Evolutionary conservation across 1,140 invertebrate species (phyloP).

Genomic region (Periplaneta americana): DNA sequence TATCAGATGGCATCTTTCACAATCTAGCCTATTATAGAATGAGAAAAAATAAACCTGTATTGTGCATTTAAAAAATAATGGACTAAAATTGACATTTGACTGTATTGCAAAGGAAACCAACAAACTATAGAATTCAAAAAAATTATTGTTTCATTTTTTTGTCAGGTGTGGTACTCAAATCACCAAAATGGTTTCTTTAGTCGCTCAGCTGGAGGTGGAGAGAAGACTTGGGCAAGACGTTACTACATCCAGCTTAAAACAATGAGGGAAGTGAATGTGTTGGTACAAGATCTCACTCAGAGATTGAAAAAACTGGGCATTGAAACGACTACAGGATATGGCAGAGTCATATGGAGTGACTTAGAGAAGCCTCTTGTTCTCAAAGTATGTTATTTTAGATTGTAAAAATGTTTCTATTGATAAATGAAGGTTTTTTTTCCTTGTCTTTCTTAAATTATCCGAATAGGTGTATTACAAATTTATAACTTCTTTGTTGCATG

Average conservation of each 20-base stretch:
- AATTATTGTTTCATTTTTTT: background rate
- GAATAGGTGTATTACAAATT: no score
- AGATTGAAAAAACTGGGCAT: slow-evolving; percentile 53
- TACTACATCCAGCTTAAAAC: slow-evolving; percentile 68
- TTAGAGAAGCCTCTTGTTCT: slow-evolving; percentile 50
- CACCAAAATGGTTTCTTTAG: slow-evolving; percentile 33
- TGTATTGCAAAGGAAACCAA: no score
- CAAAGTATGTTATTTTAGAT: slow-evolving; percentile 47
- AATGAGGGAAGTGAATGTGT: slow-evolving; percentile 63
- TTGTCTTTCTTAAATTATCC: no score
- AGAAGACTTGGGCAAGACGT: slow-evolving; percentile 62
- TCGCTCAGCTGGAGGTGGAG: slow-evolving; percentile 32
- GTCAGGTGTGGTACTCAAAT: slow-evolving; percentile 36
- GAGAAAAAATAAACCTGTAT: no score
- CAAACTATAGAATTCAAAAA: no score
- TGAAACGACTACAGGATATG: slow-evolving; percentile 31
- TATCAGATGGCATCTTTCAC: no score
- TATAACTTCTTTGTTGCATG: background rate
- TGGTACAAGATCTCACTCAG: slow-evolving; percentile 60
- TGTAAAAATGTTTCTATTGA: background rate
- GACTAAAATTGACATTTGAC: no score
- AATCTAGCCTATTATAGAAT: no score
- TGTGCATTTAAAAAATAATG: no score
- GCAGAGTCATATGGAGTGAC: slow-evolving; percentile 37
- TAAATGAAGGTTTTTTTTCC: no score